A percentile compares a stretch with the other conserved stretches of the same genome.
phyloP scores from a whole-genome alignment of 2,113 vertebrate species.

The Furnarius figulus region DNA sequence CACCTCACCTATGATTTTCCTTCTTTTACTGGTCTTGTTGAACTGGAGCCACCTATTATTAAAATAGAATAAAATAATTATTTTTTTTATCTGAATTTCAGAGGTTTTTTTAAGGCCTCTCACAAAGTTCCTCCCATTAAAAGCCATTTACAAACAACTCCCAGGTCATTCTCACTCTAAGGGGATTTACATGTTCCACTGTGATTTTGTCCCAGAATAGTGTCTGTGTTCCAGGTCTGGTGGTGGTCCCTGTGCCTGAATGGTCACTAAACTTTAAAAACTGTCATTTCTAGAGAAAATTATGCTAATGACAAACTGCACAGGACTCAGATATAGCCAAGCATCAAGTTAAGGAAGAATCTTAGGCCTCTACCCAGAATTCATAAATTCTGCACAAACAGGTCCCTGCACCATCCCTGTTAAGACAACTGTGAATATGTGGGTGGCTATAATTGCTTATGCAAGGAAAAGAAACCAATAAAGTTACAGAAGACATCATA shows the following conservation, averaged over 20 bases:
- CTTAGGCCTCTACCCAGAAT: neutral
- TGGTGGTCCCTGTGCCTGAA: accelerated
- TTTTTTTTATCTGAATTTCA: neutral
- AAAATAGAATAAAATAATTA: neutral
- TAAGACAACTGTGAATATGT: conserved; percentile 5
- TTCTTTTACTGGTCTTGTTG: neutral
- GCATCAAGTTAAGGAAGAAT: neutral
- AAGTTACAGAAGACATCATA: neutral
- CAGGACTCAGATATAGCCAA: neutral
- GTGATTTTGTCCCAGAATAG: neutral
- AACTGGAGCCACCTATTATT: neutral
- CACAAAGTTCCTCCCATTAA: neutral
- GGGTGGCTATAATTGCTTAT: neutral
- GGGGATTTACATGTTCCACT: too few species aligned
- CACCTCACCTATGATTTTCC: neutral
- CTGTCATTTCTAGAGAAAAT: neutral
- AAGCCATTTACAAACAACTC: neutral
- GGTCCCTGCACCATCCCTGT: neutral
- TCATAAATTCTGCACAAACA: neutral
- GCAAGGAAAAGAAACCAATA: conserved; percentile 33
- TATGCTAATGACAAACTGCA: neutral
- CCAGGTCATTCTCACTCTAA: neutral
- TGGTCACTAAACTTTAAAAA: neutral
- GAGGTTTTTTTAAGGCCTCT: neutral
- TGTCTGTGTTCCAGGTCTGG: neutral